A percentile compares a stretch with the other conserved stretches of the same genome.
Evolutionary conservation across 1,140 invertebrate genomes (phyloP).

Genomic region (Cherax quadricarinatus): DNA sequence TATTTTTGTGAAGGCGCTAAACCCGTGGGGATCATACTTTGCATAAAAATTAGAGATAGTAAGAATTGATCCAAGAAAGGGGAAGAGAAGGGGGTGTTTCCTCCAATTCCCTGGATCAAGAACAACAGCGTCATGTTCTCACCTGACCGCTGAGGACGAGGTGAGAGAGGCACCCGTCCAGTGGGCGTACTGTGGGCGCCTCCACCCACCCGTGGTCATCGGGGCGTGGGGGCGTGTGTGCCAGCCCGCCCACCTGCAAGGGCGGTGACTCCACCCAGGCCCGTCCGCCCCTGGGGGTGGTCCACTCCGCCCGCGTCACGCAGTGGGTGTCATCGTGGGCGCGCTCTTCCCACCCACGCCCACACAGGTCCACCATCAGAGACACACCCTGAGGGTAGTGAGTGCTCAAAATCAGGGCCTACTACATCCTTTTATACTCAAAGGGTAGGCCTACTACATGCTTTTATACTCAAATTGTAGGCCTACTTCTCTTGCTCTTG

Average conservation of each 20-base stretch:
- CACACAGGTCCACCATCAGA: slow-evolving; percentile 49
- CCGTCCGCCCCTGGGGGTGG: background rate
- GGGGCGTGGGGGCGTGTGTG: slow-evolving; percentile 10
- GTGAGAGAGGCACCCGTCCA: slow-evolving; percentile 38
- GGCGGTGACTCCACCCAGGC: slow-evolving; percentile 18
- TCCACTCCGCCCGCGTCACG: slow-evolving; percentile 17
- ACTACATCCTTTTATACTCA: no score
- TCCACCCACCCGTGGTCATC: slow-evolving; percentile 34
- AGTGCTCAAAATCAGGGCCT: no score
- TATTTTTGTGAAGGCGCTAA: no score
- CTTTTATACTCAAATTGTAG: no score
- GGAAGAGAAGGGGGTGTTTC: no score
- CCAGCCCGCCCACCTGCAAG: slow-evolving; percentile 48
- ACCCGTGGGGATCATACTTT: no score
- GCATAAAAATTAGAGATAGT: no score
- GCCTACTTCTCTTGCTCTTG: no score
- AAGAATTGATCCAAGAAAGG: no score
- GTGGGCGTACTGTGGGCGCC: slow-evolving; percentile 16
- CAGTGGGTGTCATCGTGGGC: slow-evolving; percentile 25
- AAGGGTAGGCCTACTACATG: no score
- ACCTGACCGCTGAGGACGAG: slow-evolving; percentile 40
- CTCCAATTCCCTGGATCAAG: no score
- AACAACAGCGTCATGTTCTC: background rate
- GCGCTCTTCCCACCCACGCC: slow-evolving; percentile 29
- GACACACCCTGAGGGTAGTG: slow-evolving; percentile 3